These are phyloP conservation scores for Andrena bucephala DNA, from an alignment of 2,888 invertebrate genomes.

Conservation along the genomic window DNA sequence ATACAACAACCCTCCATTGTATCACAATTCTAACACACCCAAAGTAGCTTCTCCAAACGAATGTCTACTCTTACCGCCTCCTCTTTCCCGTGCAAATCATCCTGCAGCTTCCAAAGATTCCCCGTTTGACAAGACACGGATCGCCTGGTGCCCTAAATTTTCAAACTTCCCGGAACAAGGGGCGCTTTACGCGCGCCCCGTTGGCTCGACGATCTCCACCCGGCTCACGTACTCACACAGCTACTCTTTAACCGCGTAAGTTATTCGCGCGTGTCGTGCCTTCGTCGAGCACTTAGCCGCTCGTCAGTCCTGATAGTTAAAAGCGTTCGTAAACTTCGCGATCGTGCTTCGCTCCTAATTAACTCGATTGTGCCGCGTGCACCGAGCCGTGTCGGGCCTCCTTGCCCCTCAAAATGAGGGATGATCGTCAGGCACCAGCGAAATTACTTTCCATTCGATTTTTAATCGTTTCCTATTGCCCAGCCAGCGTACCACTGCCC, in stretches of 20 bases:
- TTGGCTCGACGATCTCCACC: too few species aligned
- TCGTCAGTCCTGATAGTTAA: neutral
- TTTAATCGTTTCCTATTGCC: neutral
- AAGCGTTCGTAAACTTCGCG: conserved; percentile 3
- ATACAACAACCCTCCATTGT: too few species aligned
- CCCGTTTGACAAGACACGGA: too few species aligned
- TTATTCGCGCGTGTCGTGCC: neutral
- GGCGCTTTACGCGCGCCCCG: too few species aligned
- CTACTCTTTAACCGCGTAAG: neutral
- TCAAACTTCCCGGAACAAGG: too few species aligned
- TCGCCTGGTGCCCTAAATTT: too few species aligned
- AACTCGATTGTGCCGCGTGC: conserved; percentile 6
- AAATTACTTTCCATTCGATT: neutral
- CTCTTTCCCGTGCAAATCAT: too few species aligned
- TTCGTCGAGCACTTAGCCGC: conserved; percentile 1
- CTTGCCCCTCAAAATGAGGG: neutral
- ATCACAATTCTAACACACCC: too few species aligned
- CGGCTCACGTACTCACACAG: too few species aligned
- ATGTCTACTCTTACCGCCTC: too few species aligned
- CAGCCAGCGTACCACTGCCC: neutral
- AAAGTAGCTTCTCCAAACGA: too few species aligned
- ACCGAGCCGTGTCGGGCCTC: neutral
- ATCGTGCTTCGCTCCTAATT: conserved; percentile 20
- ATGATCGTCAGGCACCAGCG: neutral
- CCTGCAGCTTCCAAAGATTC: too few species aligned